Conservation (phyloP, 2,797 vertebrate species). For the Remorina albescens region DNA sequence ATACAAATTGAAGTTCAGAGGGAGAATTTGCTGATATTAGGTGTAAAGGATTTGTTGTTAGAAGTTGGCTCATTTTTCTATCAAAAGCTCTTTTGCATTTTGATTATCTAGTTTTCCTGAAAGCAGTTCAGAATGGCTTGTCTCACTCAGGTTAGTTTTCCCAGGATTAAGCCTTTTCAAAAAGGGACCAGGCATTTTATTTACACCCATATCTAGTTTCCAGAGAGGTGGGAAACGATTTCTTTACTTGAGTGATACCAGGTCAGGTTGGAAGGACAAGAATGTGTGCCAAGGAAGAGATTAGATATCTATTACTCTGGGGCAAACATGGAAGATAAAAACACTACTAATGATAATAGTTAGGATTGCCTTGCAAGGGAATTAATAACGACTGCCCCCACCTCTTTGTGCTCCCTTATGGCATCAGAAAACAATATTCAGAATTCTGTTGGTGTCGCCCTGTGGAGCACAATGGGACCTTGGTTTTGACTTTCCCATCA, state of each 20-base stretch:
- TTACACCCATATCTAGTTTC: slow-evolving; percentile 73
- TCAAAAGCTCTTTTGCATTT: slow-evolving; percentile 84
- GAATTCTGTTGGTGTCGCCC: slow-evolving; percentile 51
- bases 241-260: slow-evolving; percentile 71
- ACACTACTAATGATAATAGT: slow-evolving; percentile 71
- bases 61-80: slow-evolving; percentile 75
- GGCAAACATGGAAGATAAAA: slow-evolving; percentile 61
- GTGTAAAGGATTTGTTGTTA: slow-evolving; percentile 76
- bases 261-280: slow-evolving; percentile 78
- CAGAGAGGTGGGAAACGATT: slow-evolving; percentile 62
- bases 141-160: slow-evolving; percentile 74
- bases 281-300: slow-evolving; percentile 63
- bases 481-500: slow-evolving; percentile 74
- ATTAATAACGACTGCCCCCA: slow-evolving; percentile 58
- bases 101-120: slow-evolving; percentile 79
- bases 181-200: slow-evolving; percentile 70
- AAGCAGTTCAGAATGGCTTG: slow-evolving; percentile 72
- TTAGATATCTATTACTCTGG: slow-evolving; percentile 54
- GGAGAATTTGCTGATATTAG: slow-evolving; percentile 81
- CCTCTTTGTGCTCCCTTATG: slow-evolving; percentile 43
- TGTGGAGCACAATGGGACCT: slow-evolving; percentile 62
- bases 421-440: slow-evolving; percentile 66
- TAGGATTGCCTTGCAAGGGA: slow-evolving; percentile 63
- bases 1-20: slow-evolving; percentile 73
- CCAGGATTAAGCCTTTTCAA: slow-evolving; percentile 69